Percentiles rank a stretch among this genome's conserved stretches.
These are phyloP conservation scores for Pilophorus perplexus DNA, from an alignment of 2,888 invertebrate genomes.

Conservation along the genomic window DNA sequence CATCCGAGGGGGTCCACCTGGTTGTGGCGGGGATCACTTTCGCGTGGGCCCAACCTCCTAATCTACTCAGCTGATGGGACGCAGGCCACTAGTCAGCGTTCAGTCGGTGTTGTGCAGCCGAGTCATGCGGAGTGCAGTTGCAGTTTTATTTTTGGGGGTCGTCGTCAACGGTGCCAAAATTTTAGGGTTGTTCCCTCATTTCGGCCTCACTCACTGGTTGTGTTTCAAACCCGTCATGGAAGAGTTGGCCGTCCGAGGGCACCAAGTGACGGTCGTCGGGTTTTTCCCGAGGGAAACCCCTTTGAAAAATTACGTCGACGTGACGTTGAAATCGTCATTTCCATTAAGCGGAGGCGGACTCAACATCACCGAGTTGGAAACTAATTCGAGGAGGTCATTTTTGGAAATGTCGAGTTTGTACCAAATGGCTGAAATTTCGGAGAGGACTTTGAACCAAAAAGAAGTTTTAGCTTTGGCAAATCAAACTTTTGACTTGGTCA, in stretches of 20 bases:
- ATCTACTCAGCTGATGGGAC: no score
- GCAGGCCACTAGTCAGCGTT: no score
- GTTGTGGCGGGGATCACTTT: no score
- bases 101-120: no score
- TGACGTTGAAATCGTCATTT: background rate
- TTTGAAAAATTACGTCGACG: conserved; percentile 30
- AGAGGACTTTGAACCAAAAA: conserved; percentile 1
- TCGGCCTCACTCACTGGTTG: conserved; percentile 13
- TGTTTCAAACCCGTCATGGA: conserved; percentile 18
- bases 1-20: no score
- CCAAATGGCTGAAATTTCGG: conserved; percentile 13
- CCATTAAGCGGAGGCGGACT: background rate
- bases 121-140: no score
- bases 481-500: conserved; percentile 52
- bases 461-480: conserved; percentile 31
- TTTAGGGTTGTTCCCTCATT: conserved; percentile 16
- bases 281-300: conserved; percentile 11
- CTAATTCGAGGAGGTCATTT: background rate
- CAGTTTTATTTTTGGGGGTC: no score
- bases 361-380: conserved; percentile 10
- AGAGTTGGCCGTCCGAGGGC: conserved; percentile 24
- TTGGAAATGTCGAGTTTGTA: conserved; percentile 5
- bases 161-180: no score
- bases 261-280: conserved; percentile 33
- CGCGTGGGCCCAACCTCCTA: no score